Percentiles rank a stretch among this genome's conserved stretches.
These are phyloP conservation scores for Ophioninae sp. DNA, from an alignment of 2,888 invertebrate genomes.

Conservation along the genomic window DNA sequence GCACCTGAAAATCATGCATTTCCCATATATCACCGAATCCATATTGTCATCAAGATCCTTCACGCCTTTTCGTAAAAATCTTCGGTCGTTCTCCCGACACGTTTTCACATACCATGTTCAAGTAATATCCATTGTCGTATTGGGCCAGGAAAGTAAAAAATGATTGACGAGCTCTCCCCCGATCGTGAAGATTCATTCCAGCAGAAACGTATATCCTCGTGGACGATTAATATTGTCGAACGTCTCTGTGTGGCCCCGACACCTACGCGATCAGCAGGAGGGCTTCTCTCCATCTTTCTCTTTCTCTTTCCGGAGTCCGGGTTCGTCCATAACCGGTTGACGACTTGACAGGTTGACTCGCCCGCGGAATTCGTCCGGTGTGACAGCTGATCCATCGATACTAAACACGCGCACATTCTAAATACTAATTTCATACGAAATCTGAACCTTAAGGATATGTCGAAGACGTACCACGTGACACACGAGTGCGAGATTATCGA, in stretches of 20 bases:
- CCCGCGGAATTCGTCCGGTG: slow-evolving; percentile 62
- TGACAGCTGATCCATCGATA: slow-evolving; percentile 67
- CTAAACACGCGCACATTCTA: slow-evolving; percentile 20
- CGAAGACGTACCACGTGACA: too few relatives aligned
- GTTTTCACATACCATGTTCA: slow-evolving; percentile 41
- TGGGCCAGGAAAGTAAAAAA: slow-evolving; percentile 29
- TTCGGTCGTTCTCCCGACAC: slow-evolving; percentile 1
- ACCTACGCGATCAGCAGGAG: slow-evolving; percentile 72
- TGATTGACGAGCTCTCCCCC: slow-evolving; percentile 62
- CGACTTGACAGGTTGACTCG: slow-evolving; percentile 70
- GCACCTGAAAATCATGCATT: background rate
- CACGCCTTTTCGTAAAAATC: background rate
- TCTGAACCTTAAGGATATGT: too few relatives aligned
- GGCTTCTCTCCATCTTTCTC: slow-evolving; percentile 2
- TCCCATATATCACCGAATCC: background rate
- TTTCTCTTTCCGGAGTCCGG: slow-evolving; percentile 10
- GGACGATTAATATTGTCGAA: slow-evolving; percentile 72
- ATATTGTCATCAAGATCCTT: background rate
- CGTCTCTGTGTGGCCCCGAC: slow-evolving; percentile 67
- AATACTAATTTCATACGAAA: background rate
- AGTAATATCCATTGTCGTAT: slow-evolving; percentile 57
- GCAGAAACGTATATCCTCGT: slow-evolving; percentile 29
- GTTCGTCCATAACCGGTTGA: slow-evolving; percentile 67
- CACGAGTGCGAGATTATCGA: too few relatives aligned
- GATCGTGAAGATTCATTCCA: slow-evolving; percentile 40